Conservation (phyloP, 2,888 invertebrate genomes). For the Pinctada fucata region DNA sequence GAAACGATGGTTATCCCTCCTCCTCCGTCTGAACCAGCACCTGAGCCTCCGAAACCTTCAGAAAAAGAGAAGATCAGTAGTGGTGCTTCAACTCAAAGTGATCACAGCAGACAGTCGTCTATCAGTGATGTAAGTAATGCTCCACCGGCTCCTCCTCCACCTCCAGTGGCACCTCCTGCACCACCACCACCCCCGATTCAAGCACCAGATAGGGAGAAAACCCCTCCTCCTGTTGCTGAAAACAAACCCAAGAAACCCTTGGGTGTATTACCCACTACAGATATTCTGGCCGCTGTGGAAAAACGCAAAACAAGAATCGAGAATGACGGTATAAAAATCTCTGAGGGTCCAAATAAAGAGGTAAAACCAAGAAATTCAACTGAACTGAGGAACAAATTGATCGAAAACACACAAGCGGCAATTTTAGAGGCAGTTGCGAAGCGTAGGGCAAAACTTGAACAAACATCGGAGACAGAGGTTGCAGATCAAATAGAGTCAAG, state of each 20-base stretch:
- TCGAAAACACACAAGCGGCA: slow-evolving; percentile 65
- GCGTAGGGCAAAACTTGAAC: slow-evolving; percentile 65
- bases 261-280: slow-evolving; percentile 52
- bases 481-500: slow-evolving; percentile 69
- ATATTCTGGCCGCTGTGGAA: slow-evolving; percentile 70
- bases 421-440: slow-evolving; percentile 73
- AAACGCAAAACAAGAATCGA: slow-evolving; percentile 66
- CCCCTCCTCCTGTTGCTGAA: slow-evolving; percentile 36
- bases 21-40: slow-evolving; percentile 57
- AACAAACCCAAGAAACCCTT: slow-evolving; percentile 34
- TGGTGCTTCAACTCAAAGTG: neutral
- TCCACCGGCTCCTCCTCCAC: slow-evolving; percentile 47
- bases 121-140: slow-evolving; percentile 17
- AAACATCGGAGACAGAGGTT: slow-evolving; percentile 57
- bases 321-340: slow-evolving; percentile 57
- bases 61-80: neutral
- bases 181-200: slow-evolving; percentile 42
- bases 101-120: neutral
- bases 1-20: slow-evolving; percentile 52
- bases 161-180: slow-evolving; percentile 50
- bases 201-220: slow-evolving; percentile 34
- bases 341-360: slow-evolving; percentile 42
- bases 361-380: slow-evolving; percentile 15
- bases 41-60: slow-evolving; percentile 46
- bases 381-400: slow-evolving; percentile 22